Conservation (phyloP, 2,797 vertebrate genomes). For the Danio tinwini region DNA sequence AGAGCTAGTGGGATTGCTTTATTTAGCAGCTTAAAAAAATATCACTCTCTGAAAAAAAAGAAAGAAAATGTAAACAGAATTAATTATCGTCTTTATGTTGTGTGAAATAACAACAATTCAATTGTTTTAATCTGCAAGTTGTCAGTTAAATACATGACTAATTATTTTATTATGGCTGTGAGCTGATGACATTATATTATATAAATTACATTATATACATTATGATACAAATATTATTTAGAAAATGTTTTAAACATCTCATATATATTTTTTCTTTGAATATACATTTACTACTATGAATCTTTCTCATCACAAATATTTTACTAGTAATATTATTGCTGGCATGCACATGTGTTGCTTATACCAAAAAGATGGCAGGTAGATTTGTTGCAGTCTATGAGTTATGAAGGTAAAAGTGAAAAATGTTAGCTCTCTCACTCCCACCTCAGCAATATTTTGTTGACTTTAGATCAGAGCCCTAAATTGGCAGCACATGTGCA, state of each 20-base stretch:
- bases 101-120: neutral
- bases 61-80: too few relatives aligned
- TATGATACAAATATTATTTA: too few relatives aligned
- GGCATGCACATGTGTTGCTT: conserved; percentile 1
- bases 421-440: neutral
- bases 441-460: conserved; percentile 1
- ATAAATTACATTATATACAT: too few relatives aligned
- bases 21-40: too few relatives aligned
- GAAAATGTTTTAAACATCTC: neutral
- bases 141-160: neutral
- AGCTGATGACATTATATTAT: too few relatives aligned
- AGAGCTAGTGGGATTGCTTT: too few relatives aligned
- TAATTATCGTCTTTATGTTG: neutral
- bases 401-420: conserved; percentile 29
- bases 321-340: neutral
- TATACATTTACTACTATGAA: neutral
- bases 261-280: neutral
- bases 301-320: neutral
- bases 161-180: neutral
- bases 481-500: conserved; percentile 40
- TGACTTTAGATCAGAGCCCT: conserved; percentile 16
- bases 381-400: conserved; percentile 18
- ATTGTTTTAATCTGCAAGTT: neutral
- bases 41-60: too few relatives aligned
- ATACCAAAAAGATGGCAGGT: conserved; percentile 3